Conservation (phyloP, 1,140 invertebrate genomes). For the Whitmania pigra region DNA sequence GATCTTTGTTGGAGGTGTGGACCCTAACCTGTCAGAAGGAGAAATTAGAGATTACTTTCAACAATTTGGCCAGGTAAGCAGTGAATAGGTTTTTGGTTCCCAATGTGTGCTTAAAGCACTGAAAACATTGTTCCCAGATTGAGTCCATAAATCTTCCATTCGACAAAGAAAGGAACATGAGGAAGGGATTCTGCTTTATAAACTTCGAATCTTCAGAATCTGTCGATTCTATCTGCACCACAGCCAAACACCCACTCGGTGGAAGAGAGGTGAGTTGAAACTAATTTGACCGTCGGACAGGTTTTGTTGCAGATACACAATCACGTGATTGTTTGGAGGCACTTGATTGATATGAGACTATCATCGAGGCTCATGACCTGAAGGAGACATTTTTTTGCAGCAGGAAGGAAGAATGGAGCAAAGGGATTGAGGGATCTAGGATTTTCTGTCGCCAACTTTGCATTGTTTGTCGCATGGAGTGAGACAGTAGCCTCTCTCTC, state of each 20-base stretch:
- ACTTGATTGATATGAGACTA: conserved; percentile 21
- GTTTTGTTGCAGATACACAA: background rate
- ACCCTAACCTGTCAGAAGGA: conserved; percentile 74
- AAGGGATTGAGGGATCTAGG: conserved; percentile 14
- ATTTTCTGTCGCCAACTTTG: conserved; percentile 19
- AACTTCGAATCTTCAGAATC: conserved; percentile 85
- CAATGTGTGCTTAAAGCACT: conserved; percentile 1
- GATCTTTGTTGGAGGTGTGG: conserved; percentile 79
- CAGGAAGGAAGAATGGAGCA: background rate
- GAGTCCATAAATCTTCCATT: conserved; percentile 85
- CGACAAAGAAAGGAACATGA: conserved; percentile 83
- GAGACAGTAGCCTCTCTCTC: conserved; percentile 19
- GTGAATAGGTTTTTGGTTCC: too few relatives aligned
- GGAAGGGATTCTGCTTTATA: conserved; percentile 87
- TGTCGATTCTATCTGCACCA: conserved; percentile 61
- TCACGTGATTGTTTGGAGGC: conserved; percentile 18
- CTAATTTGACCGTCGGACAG: background rate
- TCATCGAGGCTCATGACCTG: conserved; percentile 15
- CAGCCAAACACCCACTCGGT: conserved; percentile 43
- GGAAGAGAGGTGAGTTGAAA: conserved; percentile 21
- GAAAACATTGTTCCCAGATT: conserved; percentile 50
- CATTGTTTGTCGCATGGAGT: conserved; percentile 26
- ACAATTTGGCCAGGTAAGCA: conserved; percentile 59
- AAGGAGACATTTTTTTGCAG: conserved; percentile 23
- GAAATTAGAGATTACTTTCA: conserved; percentile 81